Evolutionary conservation across 2,888 invertebrate species (phyloP), one percentile per base, ranked within the genome.

Genomic region (Lymantria dispar): DNA sequence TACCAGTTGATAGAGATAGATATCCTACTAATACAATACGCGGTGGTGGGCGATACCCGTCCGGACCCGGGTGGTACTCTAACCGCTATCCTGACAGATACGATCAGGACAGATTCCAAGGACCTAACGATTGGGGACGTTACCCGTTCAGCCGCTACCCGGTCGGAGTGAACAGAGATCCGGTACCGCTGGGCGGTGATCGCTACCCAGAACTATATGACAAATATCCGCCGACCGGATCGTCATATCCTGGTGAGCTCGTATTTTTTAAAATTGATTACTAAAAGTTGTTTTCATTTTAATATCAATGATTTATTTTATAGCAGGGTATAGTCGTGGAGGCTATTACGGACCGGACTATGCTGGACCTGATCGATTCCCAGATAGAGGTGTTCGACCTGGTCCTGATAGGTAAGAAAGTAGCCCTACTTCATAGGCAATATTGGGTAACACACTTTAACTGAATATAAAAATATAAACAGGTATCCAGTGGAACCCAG

Each of bases 201-300:
- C 87, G 92, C 63, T 90, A 90, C 70, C 91, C 92, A 45, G 85
- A 88, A 65, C 69, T 89, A 56, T 88, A 91, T 75, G 92, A 92
- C 67, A 91, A 93, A 76, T 93, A 92, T 89, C 93, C 93, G 83
- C 90, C 91, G 83, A 87, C 87, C 84, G 90, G 90, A 83, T 86
- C 90, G 57, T 88, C 90, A 71, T 89, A 86, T 70, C 88, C 87
- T 70, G 91, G 91, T 91, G 83, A 88, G 90, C 81, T 81, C 50
- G 31, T 49, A 13, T 12, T 52, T 48, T 40, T 59, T 52, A 45
- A 62, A 15, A 49, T 54, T 10, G 1, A 33, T 33, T 33, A 38
- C n/a, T 38, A 12, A 7, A 38, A n/a, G n/a, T 12, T 11, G 1
- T 38, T 8, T 13, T 12, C 8, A 8, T 38, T 3, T 9, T 7